Percentiles rank a stretch among this genome's conserved stretches.
These are phyloP conservation scores for Poeciliopsis paucimaculata DNA, from an alignment of 2,797 vertebrate genomes.

Conservation along the genomic window DNA sequence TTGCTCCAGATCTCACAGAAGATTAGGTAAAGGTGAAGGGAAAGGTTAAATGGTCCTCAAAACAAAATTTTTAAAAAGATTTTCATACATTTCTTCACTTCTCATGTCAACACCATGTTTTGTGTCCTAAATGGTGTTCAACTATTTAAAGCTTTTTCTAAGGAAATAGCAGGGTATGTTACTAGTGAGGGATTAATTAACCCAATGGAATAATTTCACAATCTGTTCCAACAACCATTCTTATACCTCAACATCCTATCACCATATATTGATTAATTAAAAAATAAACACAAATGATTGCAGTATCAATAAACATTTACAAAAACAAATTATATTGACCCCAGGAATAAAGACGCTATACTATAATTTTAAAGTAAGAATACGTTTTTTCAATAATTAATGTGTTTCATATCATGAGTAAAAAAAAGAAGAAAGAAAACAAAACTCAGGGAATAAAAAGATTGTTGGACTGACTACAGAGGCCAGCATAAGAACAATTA, in stretches of 20 bases:
- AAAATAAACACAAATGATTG: not conserved
- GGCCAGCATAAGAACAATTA: too few relatives aligned
- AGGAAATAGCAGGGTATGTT: not conserved
- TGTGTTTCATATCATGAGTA: not conserved
- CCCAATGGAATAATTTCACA: not conserved
- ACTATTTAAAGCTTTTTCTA: not conserved
- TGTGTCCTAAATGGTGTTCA: not conserved
- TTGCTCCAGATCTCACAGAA: conserved; percentile 49
- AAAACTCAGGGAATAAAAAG: not conserved
- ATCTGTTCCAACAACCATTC: not conserved
- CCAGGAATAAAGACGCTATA: not conserved
- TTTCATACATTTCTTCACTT: not conserved
- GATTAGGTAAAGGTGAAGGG: conserved; percentile 41
- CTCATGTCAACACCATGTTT: not conserved
- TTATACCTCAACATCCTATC: not conserved
- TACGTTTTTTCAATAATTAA: not conserved
- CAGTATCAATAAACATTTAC: not conserved
- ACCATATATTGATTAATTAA: not conserved
- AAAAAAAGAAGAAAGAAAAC: not conserved
- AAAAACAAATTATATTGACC: not conserved
- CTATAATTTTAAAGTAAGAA: not conserved
- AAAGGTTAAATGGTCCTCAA: conserved; percentile 32
- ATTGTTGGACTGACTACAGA: too few relatives aligned
- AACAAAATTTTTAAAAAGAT: not conserved
- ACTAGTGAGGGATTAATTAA: not conserved